Evolutionary conservation across 1,140 invertebrate species (phyloP).

Genomic region (Mercenaria mercenaria): DNA sequence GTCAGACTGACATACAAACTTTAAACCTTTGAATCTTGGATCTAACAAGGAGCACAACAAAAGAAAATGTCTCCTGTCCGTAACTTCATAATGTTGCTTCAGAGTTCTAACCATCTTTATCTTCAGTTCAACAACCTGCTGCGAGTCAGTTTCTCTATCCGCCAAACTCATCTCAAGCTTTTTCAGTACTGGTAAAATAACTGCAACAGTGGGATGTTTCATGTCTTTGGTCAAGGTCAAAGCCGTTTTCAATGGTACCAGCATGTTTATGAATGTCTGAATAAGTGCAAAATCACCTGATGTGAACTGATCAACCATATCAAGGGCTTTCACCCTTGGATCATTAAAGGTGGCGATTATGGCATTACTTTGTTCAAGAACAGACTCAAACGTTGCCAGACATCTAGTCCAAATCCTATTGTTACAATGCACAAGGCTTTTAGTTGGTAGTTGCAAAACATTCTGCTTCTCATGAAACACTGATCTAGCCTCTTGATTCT

Average conservation of each 20-base stretch:
- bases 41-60: conserved; percentile 30
- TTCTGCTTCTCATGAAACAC: conserved; percentile 18
- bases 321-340: not conserved
- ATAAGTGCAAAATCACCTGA: conserved; percentile 2
- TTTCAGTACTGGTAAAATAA: conserved; percentile 34
- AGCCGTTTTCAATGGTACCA: conserved; percentile 21
- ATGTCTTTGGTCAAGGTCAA: conserved; percentile 29
- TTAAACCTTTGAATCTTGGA: conserved; percentile 40
- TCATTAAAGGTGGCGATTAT: conserved; percentile 23
- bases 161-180: conserved; percentile 19
- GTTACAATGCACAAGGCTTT: not conserved
- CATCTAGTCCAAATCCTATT: not conserved
- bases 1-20: conserved; percentile 31
- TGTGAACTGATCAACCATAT: not conserved
- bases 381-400: not conserved
- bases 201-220: conserved; percentile 24
- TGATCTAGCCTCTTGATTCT: not conserved
- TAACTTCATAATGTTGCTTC: not conserved
- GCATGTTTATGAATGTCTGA: conserved; percentile 6
- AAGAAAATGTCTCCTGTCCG: not conserved
- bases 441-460: not conserved
- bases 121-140: conserved; percentile 8
- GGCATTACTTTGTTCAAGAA: conserved; percentile 18
- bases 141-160: not conserved
- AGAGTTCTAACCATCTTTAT: not conserved